phyloP scores from a whole-genome alignment of 2,113 vertebrate species.

The Gadus macrocephalus region DNA sequence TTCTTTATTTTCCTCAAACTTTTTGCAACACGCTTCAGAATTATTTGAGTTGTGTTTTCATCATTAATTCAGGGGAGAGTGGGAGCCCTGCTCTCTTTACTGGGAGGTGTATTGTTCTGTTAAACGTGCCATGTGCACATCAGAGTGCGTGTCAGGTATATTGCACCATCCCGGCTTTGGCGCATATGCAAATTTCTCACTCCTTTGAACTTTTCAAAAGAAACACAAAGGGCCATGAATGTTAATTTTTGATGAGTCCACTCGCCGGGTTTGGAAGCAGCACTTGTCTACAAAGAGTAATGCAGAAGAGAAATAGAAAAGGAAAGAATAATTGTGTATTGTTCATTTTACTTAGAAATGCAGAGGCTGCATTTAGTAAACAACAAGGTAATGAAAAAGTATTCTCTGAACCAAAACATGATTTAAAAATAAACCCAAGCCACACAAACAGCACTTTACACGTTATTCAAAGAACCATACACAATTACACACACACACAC shows the following conservation, averaged over 20 bases:
- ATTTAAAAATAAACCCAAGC: no score
- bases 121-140: conserved; percentile 50
- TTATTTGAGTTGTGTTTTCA: no score
- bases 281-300: conserved; percentile 50
- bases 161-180: conserved; percentile 67
- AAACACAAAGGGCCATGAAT: conserved; percentile 58
- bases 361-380: not conserved
- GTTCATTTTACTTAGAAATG: not conserved
- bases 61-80: not conserved
- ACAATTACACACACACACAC: no score
- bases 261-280: conserved; percentile 49
- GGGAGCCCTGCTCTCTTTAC: conserved; percentile 30
- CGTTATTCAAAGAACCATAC: no score
- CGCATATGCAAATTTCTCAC: conserved; percentile 58
- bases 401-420: no score
- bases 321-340: not conserved
- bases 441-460: no score
- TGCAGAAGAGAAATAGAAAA: not conserved
- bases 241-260: conserved; percentile 64
- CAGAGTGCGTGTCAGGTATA: conserved; percentile 68
- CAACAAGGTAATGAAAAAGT: no score
- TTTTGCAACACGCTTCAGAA: no score
- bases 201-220: conserved; percentile 71
- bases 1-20: no score
- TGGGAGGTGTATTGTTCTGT: conserved; percentile 50